A percentile compares a stretch with the other conserved stretches of the same genome.
Evolutionary conservation across 2,888 invertebrate species (phyloP).

Genomic region (Pogonocherus hispidulus): DNA sequence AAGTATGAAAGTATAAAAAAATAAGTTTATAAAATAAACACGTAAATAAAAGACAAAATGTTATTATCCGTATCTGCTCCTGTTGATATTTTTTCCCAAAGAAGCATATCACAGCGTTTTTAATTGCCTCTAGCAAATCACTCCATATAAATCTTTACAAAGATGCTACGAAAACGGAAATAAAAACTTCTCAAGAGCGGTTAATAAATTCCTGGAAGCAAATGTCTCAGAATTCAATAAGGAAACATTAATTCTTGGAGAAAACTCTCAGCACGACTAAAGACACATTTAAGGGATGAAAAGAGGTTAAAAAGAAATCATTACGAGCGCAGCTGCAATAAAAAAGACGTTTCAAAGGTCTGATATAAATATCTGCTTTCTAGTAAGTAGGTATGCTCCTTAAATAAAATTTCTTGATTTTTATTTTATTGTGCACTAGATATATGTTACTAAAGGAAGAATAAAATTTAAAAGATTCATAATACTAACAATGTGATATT

Average conservation of each 20-base stretch:
- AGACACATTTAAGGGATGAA: conserved; percentile 3
- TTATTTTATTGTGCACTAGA: background rate
- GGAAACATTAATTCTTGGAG: conserved; percentile 15
- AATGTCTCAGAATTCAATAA: conserved; percentile 21
- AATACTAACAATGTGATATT: too few species aligned
- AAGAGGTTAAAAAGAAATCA: background rate
- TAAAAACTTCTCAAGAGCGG: conserved; percentile 5
- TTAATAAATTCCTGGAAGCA: conserved; percentile 18
- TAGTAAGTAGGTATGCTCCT: background rate
- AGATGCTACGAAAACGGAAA: conserved; percentile 3
- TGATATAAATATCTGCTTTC: background rate
- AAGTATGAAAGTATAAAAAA: too few species aligned
- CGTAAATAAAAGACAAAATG: too few species aligned
- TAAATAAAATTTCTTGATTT: background rate
- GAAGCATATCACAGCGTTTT: background rate
- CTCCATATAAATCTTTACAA: background rate
- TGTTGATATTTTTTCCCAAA: too few species aligned
- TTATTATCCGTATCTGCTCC: too few species aligned
- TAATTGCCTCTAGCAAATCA: background rate
- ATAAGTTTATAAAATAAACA: too few species aligned
- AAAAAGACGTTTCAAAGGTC: background rate
- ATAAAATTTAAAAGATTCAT: too few species aligned
- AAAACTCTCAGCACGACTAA: conserved; percentile 1
- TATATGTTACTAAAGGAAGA: too few species aligned
- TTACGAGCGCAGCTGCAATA: background rate